Conservation (phyloP, 2,888 invertebrate species). For the Laothoe populi region DNA sequence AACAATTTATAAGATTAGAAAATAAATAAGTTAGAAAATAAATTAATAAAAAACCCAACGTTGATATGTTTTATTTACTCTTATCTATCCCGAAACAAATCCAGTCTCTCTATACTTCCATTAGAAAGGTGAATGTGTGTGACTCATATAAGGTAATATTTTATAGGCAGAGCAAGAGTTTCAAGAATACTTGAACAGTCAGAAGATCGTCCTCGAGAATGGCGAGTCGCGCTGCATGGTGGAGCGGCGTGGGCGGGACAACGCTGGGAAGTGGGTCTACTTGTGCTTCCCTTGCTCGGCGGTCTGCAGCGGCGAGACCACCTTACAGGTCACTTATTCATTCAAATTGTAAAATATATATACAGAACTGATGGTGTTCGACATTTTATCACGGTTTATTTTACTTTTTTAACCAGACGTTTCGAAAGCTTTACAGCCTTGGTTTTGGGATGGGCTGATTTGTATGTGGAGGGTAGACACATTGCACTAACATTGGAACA, state of each 20-base stretch:
- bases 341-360: too few species aligned
- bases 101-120: background rate
- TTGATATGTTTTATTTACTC: conserved; percentile 59
- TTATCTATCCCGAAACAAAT: conserved; percentile 41
- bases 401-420: too few species aligned
- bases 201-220: conserved; percentile 78
- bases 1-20: conserved; percentile 15
- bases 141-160: conserved; percentile 18
- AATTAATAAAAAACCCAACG: conserved; percentile 41
- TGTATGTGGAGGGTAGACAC: too few species aligned
- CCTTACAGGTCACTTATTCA: conserved; percentile 66
- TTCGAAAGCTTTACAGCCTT: too few species aligned
- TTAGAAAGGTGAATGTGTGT: background rate
- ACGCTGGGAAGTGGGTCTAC: conserved; percentile 76
- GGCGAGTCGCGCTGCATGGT: conserved; percentile 73
- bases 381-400: too few species aligned
- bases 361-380: too few species aligned
- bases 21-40: conserved; percentile 49
- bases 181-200: conserved; percentile 70
- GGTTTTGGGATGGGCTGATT: too few species aligned
- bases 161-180: conserved; percentile 77
- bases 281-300: conserved; percentile 83
- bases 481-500: too few species aligned
- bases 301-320: conserved; percentile 72
- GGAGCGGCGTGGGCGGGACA: conserved; percentile 72